A percentile compares a stretch with the other conserved stretches of the same genome.
Evolutionary conservation across 2,888 invertebrate genomes (phyloP).

Genomic region (Ennomos quercinarius): DNA sequence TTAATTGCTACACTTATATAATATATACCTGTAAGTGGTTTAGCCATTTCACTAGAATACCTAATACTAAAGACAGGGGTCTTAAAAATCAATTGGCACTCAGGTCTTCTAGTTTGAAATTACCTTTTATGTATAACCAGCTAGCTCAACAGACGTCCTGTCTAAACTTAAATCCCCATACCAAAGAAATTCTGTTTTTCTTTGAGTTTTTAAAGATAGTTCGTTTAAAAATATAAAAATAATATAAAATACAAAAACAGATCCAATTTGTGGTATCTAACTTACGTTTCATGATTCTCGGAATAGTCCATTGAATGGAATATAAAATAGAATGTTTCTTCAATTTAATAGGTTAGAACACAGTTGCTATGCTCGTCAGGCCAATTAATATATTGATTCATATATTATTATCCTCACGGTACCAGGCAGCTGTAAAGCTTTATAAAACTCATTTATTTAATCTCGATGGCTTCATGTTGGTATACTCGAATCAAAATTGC

Average conservation of each 20-base stretch:
- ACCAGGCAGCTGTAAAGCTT: conserved; percentile 10
- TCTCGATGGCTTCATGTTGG: too few species aligned
- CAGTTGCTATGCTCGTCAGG: conserved; percentile 50
- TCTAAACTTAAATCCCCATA: too few species aligned
- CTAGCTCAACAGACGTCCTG: not conserved
- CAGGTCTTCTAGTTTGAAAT: too few species aligned
- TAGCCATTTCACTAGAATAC: too few species aligned
- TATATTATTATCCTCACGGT: conserved; percentile 23
- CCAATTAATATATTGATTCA: conserved; percentile 52
- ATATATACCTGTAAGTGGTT: conserved; percentile 1
- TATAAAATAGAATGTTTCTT: conserved; percentile 48
- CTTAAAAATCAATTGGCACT: too few species aligned
- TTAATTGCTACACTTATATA: conserved; percentile 44
- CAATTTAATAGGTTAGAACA: conserved; percentile 49
- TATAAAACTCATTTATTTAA: not conserved
- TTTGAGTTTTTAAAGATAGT: too few species aligned
- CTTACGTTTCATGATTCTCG: conserved; percentile 41
- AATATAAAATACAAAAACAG: conserved; percentile 15
- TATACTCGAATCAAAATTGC: too few species aligned
- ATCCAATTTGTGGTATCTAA: conserved; percentile 32
- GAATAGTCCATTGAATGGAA: conserved; percentile 48
- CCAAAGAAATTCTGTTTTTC: too few species aligned
- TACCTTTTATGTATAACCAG: too few species aligned
- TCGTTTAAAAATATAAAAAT: conserved; percentile 1
- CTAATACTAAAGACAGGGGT: too few species aligned